These are phyloP conservation scores for Pelmatolapia mariae DNA, from an alignment of 2,113 vertebrate species.

Conservation along the genomic window DNA sequence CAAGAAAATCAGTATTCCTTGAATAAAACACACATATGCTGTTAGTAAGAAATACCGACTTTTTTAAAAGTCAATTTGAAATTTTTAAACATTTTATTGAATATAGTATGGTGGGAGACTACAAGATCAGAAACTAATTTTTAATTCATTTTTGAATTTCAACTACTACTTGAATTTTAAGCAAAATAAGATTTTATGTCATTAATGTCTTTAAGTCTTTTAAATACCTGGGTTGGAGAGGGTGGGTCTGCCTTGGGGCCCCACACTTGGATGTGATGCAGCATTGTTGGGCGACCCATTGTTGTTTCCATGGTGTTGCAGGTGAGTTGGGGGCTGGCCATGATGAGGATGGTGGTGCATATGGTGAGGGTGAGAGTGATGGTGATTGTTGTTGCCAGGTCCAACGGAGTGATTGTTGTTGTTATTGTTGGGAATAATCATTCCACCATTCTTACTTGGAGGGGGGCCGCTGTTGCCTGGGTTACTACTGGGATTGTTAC, in stretches of 20 bases:
- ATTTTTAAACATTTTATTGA: not conserved
- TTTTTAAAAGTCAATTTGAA: not conserved
- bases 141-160: not conserved
- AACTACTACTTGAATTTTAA: not conserved
- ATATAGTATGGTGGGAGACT: not conserved
- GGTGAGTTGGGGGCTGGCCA: conserved; percentile 69
- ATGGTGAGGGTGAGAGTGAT: conserved; percentile 45
- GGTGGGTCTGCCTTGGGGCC: conserved; percentile 82
- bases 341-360: conserved; percentile 69
- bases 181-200: not conserved
- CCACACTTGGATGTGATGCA: conserved; percentile 78
- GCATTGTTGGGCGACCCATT: conserved; percentile 77
- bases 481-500: conserved; percentile 85
- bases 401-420: conserved; percentile 54
- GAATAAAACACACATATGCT: not conserved
- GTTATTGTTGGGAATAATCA: conserved; percentile 55
- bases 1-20: not conserved
- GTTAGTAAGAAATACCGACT: not conserved
- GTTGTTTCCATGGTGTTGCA: conserved; percentile 77
- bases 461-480: conserved; percentile 79
- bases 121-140: not conserved
- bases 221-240: conserved; percentile 82
- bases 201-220: not conserved
- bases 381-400: conserved; percentile 65
- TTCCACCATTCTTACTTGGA: conserved; percentile 74